These are phyloP conservation scores for Actinopyga echinites DNA, from an alignment of 53 echinoderm and acorn worm species.

Conservation along the genomic window DNA sequence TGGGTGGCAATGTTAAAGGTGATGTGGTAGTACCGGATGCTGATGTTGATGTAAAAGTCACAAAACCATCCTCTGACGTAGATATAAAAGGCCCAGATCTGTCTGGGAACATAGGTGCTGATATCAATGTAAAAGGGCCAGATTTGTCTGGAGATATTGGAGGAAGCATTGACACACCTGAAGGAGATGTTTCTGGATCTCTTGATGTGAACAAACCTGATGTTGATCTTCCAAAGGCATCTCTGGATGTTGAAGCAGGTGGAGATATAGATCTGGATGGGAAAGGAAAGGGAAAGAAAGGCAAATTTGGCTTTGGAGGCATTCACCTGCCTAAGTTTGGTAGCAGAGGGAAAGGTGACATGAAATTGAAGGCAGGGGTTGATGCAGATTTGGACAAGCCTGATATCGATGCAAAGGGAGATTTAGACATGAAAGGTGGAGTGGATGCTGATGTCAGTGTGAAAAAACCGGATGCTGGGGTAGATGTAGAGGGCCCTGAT, in stretches of 20 bases:
- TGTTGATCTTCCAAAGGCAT: slow-evolving; percentile 5
- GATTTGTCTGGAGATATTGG: not conserved
- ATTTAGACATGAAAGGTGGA: slow-evolving; percentile 37
- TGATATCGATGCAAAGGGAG: slow-evolving; percentile 28
- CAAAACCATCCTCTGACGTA: slow-evolving; percentile 68
- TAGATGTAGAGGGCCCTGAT: slow-evolving; percentile 22
- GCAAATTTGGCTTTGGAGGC: slow-evolving; percentile 38
- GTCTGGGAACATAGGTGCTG: slow-evolving; percentile 2
- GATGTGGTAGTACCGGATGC: slow-evolving; percentile 28
- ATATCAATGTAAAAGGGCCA: not conserved
- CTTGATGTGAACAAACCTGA: slow-evolving; percentile 1
- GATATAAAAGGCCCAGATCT: slow-evolving; percentile 43
- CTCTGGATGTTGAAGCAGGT: not conserved
- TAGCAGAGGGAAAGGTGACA: slow-evolving; percentile 54
- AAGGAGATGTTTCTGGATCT: not conserved
- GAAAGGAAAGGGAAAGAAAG: slow-evolving; percentile 49
- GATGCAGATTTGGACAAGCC: not conserved
- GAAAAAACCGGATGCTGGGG: slow-evolving; percentile 32
- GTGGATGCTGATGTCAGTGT: slow-evolving; percentile 33
- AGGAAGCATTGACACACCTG: not conserved
- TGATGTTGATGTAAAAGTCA: slow-evolving; percentile 50
- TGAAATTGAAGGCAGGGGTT: slow-evolving; percentile 9
- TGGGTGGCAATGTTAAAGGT: slow-evolving; percentile 39
- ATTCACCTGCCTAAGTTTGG: slow-evolving; percentile 52
- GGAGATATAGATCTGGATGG: slow-evolving; percentile 48